Base-by-base conservation (phyloP, 2,888 invertebrate genomes). In the Listrodromus nycthemerus region DNA sequence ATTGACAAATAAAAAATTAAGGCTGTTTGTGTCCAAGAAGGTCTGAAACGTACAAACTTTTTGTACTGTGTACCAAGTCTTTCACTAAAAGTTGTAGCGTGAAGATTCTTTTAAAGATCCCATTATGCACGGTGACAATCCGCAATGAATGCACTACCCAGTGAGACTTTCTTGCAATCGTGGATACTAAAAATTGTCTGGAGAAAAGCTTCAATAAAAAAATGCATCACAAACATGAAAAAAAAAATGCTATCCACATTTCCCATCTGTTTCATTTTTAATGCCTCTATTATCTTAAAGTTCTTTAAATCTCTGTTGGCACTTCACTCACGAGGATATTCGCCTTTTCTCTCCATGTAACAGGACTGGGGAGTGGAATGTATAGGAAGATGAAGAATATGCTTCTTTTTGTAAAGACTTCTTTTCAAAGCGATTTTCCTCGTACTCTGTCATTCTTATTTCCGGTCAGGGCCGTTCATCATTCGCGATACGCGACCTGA, bases 391-490 rank as follows among this genome's bases (percentile, higher is more conserved):
- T 50, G 58, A 19, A 74, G 78, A 63, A 74, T 78, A 70, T 74
- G 65, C 79, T 45, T 55, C 70, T 65, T 58, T 63, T 52, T 79
- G 82, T 78, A 78, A 52, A 52, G 73, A 21, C 70, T 55, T 48
- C 52, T 58, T 75, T 80, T 75, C 75, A 83, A 66, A 69, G 79
- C 69, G 83, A 83, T 75, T 83, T 71, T 75, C 74, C 30, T 80
- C 69, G 69, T 83, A 70, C 70, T 83, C 83, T 70, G 66, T 75
- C 83, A 83, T 80, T 74, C 79, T 74, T 33, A 21, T 69, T 83
- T 83, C 83, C 83, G 83, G 83, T 83, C 79, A 80, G 75, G 79
- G 48, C 66, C 83, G 78, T 83, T 76, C 73, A 83, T 83, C 83
- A 83, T 83, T 70, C 70, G 50, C 19, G 69, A 30, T 69, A 69